Conservation (phyloP, 2,888 invertebrate genomes). For the Plebejus melissa region DNA sequence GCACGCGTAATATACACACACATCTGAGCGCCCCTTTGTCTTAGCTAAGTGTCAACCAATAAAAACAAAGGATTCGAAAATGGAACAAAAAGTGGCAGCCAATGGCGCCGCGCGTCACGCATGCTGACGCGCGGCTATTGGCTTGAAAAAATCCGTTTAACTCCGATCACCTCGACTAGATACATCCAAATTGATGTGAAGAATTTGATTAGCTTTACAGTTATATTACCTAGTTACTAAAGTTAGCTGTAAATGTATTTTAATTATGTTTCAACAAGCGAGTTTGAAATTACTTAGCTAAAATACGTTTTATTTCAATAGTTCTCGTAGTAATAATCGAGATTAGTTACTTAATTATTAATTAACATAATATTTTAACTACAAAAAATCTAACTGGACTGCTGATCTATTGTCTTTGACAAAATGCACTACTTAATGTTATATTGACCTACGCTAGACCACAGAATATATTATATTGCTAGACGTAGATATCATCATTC, state of each 20-base stretch:
- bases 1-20: slow-evolving; percentile 60
- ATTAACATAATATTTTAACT: background rate
- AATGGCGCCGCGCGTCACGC: slow-evolving; percentile 73
- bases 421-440: background rate
- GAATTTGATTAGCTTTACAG: slow-evolving; percentile 38
- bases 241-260: background rate
- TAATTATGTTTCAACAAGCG: background rate
- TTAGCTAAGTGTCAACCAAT: slow-evolving; percentile 80
- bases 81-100: slow-evolving; percentile 76
- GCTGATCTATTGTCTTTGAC: background rate
- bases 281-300: background rate
- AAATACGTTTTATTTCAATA: background rate
- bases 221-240: background rate
- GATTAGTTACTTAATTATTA: background rate
- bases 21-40: slow-evolving; percentile 73
- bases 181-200: slow-evolving; percentile 65
- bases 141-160: slow-evolving; percentile 77
- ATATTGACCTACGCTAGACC: no score
- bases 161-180: slow-evolving; percentile 73
- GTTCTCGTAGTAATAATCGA: background rate
- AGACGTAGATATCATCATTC: no score
- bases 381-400: background rate
- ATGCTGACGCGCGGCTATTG: slow-evolving; percentile 76
- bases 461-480: no score
- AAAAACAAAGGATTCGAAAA: slow-evolving; percentile 79